phyloP scores from a whole-genome alignment of 1,140 invertebrate genomes.

The Delia radicum region DNA sequence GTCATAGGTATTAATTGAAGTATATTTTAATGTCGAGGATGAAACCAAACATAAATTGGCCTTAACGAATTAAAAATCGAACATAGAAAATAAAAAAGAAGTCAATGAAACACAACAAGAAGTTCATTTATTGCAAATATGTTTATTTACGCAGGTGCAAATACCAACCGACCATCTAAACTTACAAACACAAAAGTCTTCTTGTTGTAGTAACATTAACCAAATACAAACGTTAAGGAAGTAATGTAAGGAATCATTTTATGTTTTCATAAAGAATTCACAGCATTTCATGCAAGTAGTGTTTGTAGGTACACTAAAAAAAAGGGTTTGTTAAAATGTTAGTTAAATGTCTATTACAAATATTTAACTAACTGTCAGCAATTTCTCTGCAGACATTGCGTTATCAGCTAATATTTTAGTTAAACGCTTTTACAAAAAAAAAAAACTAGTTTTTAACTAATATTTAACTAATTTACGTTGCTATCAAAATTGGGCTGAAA shows the following conservation, averaged over 20 bases:
- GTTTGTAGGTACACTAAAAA: too few species aligned
- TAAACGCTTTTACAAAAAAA: too few species aligned
- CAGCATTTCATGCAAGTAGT: background rate
- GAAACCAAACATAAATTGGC: background rate
- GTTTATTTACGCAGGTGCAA: conserved; percentile 3
- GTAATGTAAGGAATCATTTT: background rate
- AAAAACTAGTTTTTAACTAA: too few species aligned
- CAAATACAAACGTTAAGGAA: background rate
- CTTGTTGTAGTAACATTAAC: background rate
- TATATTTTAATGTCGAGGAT: background rate
- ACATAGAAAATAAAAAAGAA: background rate
- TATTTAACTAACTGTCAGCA: too few species aligned
- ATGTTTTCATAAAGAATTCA: background rate
- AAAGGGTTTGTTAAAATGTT: background rate
- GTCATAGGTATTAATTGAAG: background rate
- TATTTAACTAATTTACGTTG: too few species aligned
- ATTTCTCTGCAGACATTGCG: too few species aligned
- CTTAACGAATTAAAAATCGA: background rate
- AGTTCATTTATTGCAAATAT: background rate
- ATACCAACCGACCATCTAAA: too few species aligned
- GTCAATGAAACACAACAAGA: background rate
- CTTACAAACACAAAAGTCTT: too few species aligned
- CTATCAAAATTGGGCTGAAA: too few species aligned
- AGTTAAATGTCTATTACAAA: background rate
- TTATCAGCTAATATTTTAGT: too few species aligned